Base-by-base conservation (phyloP, 2,797 vertebrate genomes). In the Hyperoplus lanceolatus region DNA sequence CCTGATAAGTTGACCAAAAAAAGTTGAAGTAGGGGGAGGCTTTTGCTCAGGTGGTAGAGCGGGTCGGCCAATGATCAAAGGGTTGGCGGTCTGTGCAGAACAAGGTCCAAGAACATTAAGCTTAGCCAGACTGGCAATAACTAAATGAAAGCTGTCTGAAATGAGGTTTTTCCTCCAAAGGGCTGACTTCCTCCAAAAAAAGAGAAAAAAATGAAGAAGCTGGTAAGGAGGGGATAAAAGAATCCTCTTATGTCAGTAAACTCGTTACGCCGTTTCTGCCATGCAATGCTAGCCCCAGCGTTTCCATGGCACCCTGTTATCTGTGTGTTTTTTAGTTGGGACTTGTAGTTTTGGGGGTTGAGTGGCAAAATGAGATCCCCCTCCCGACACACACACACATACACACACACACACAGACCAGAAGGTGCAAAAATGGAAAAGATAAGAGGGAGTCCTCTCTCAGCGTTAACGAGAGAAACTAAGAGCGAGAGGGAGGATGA, bases 161-260 rank as follows among this genome's bases (percentile, higher is more conserved):
- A 93, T 87, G 73, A 90, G 77, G 79, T 87, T 93, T 88, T 85
- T 50, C 61, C 41, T 75, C 72, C 67, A 89, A 90, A 93, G 76
- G 80, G 91, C 91, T 93, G 93, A 94, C 89, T 88, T 90, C 81
- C 74, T 90, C 77, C 82, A 68, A 71, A 81, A 71, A 53, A 58
- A 62, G 59, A 79, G 72, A 88, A 21, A 21, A 29, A 29, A 29
- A 29, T 45, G 43, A 45, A 45, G 43, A 92, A 87, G 81, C 89
- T 89, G 85, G 85, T 87, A 82, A 82, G 68, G 58, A 85, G 83
- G 83, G 84, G 83, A 92, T 89, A 78, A 93, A 91, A 92, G 91
- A 92, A 94, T 94, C 92, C 89, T 93, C 90, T 95, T 93, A 94
- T 94, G 92, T 93, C 91, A 87, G 92, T 92, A 89, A 93, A 92